Base-by-base conservation (phyloP, 2,888 invertebrate species). In the Ophioninae sp. region DNA sequence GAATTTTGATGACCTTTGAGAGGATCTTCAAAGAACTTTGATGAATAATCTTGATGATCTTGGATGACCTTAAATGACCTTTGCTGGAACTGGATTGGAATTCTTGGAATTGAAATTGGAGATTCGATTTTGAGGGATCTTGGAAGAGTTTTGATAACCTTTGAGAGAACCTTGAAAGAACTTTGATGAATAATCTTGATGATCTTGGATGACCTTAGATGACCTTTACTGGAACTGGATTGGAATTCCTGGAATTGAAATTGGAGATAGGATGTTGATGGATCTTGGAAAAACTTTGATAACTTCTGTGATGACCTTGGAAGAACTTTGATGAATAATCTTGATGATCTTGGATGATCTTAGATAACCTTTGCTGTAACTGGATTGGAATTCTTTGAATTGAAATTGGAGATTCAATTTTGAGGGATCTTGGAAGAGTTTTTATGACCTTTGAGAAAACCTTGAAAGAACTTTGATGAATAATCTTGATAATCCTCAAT, bases 171-270 rank as follows among this genome's bases (percentile, higher is more conserved):
- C 30, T 30, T 41, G 8, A 6, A 41, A 10, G 17, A 2, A 10
- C 51, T 64, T 64, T 64, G n/a, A 23, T 64, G 6, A 68, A 68
- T 68, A 51, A 51, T 44, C 23, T 13, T 37, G n/a, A 30, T 30
- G 30, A 3, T 30, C 30, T 30, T 30, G 30, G 30, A 30, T 30
- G 30, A 30, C 30, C 30, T 3, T 2, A 30, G 30, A 30, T 30
- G 30, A 30, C 1, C 30, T 30, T 30, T 30, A 13, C 30, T 63
- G 9, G 9, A 30, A 5, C 23, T 30, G 30, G 6, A 63, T 63
- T 22, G 13, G 13, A 6, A 51, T 5, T 17, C 6, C 2, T 13
- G 51, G 17, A 3, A 17, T 17, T 51, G 5, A 10, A 13, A 51
- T 9, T 17, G 17, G 1, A 30, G 30, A 30, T 30, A 2, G 30